These are phyloP conservation scores for Drosophila prolongata DNA, from an alignment of 2,888 invertebrate genomes.

Conservation along the genomic window DNA sequence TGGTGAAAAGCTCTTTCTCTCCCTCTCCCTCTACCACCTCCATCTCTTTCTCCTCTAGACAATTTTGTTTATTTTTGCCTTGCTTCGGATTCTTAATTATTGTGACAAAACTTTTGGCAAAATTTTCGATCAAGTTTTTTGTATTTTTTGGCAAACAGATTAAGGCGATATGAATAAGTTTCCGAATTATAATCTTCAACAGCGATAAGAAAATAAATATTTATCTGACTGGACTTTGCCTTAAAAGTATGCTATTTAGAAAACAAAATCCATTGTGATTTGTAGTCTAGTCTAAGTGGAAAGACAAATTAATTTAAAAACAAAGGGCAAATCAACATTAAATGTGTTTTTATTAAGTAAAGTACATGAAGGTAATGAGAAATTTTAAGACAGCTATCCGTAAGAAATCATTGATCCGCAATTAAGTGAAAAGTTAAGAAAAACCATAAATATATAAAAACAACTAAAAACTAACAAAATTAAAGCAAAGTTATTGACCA, in stretches of 20 bases:
- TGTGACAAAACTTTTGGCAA: slow-evolving; percentile 29
- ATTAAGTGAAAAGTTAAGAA: background rate
- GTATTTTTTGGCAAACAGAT: slow-evolving; percentile 20
- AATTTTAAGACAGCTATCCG: background rate
- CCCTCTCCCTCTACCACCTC: background rate
- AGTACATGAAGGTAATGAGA: background rate
- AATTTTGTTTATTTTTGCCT: background rate
- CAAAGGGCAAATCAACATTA: slow-evolving; percentile 1
- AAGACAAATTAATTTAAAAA: slow-evolving; percentile 5
- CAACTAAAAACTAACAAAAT: background rate
- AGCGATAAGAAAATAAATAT: slow-evolving; percentile 44
- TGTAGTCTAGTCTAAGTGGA: slow-evolving; percentile 66
- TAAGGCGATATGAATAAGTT: slow-evolving; percentile 2
- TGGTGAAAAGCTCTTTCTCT: slow-evolving; percentile 27
- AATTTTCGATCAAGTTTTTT: slow-evolving; percentile 30
- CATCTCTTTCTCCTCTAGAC: background rate
- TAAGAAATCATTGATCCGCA: background rate
- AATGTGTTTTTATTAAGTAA: background rate
- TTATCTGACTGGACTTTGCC: slow-evolving; percentile 69
- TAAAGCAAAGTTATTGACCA: too few relatives aligned
- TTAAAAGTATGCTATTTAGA: slow-evolving; percentile 58
- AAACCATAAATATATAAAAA: background rate
- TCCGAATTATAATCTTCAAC: slow-evolving; percentile 1
- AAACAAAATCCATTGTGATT: slow-evolving; percentile 64
- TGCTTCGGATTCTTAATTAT: slow-evolving; percentile 18